Conservation (phyloP, 2,797 vertebrate species). For the Hephaestus fuliginosus region DNA sequence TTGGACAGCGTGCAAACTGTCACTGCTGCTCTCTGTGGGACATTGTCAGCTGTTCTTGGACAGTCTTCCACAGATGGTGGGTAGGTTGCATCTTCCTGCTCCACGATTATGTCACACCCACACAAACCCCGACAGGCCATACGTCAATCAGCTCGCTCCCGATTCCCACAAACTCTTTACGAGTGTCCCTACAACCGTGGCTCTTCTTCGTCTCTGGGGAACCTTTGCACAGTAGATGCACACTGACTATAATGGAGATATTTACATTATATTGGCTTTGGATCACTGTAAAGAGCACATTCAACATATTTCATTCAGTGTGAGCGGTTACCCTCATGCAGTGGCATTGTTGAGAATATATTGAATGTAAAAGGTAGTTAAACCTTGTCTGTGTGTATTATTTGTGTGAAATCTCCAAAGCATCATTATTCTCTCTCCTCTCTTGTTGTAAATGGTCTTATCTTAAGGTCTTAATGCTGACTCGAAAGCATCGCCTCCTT, state of each 20-base stretch:
- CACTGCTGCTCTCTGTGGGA: constrained; percentile 36
- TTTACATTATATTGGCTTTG: not conserved
- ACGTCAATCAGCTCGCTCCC: constrained; percentile 36
- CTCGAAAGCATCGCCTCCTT: not conserved
- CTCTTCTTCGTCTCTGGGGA: not conserved
- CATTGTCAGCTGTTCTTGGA: constrained; percentile 68
- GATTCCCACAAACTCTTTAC: constrained; percentile 15
- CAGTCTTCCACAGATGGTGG: constrained; percentile 70
- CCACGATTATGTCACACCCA: constrained; percentile 64
- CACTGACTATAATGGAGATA: not conserved
- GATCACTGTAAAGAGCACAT: not conserved
- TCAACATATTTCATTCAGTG: not conserved
- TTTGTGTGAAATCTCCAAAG: not conserved
- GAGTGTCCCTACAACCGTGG: not conserved
- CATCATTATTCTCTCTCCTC: not conserved
- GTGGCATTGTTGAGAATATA: not conserved
- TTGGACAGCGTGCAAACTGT: constrained; percentile 26
- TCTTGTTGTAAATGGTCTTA: not conserved
- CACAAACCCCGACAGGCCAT: constrained; percentile 39
- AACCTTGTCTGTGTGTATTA: not conserved
- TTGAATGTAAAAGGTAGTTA: not conserved
- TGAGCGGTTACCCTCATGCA: not conserved
- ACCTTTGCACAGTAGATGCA: not conserved
- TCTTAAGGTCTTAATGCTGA: not conserved
- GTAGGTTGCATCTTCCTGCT: constrained; percentile 70